Conservation (phyloP, 2,797 vertebrate genomes). For the Melanotaenia pygmaea region DNA sequence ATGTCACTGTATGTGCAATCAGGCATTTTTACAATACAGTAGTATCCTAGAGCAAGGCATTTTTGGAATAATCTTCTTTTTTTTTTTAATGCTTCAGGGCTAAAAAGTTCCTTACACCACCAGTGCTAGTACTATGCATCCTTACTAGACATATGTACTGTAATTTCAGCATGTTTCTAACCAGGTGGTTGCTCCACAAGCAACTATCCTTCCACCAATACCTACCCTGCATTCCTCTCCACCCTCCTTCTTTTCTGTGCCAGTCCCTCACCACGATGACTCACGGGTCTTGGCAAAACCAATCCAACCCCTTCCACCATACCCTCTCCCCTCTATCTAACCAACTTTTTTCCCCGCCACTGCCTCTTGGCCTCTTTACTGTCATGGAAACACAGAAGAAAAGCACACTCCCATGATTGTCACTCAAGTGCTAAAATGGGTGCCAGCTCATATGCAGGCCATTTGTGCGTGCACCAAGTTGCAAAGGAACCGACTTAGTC, state of each 20-base stretch:
- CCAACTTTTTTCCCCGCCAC: constrained; percentile 35
- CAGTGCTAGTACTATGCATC: neutral
- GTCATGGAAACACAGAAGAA: constrained; percentile 72
- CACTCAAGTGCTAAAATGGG: constrained; percentile 20
- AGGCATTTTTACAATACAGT: no score
- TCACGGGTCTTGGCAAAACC: constrained; percentile 66
- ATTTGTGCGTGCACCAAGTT: neutral
- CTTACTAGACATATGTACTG: neutral
- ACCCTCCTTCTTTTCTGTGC: constrained; percentile 53
- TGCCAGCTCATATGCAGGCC: constrained; percentile 20
- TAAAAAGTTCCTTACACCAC: no score
- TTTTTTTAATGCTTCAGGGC: no score
- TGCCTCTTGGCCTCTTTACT: constrained; percentile 53
- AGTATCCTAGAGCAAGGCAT: no score
- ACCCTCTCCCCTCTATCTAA: constrained; percentile 38
- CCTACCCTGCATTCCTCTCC: constrained; percentile 51
- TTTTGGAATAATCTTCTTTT: no score
- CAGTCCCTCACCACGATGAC: constrained; percentile 58
- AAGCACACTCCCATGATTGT: constrained; percentile 31
- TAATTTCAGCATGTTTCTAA: constrained; percentile 21
- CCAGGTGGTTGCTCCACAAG: constrained; percentile 10
- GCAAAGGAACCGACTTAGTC: constrained; percentile 12
- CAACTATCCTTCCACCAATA: constrained; percentile 61
- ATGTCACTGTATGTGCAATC: no score
- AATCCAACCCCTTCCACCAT: constrained; percentile 34